phyloP scores from a whole-genome alignment of 2,888 invertebrate genomes.

The Lasioglossum pauxillum region DNA sequence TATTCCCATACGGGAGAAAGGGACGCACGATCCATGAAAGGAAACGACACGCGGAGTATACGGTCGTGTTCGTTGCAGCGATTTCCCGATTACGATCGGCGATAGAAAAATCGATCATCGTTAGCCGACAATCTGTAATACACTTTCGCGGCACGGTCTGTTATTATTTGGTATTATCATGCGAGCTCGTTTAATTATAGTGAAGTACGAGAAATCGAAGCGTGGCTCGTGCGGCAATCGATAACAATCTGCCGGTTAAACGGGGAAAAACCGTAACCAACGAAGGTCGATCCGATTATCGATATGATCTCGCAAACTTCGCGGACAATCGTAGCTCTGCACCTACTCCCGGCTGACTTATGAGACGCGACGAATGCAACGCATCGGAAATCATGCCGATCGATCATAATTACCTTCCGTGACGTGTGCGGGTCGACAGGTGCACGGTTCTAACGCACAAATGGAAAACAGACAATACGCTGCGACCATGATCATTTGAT shows the following conservation, averaged over 20 bases:
- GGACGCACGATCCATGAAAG: not conserved
- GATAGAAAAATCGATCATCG: not conserved
- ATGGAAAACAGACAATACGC: not conserved
- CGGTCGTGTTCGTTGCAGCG: not conserved
- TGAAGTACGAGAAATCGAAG: conserved; percentile 13
- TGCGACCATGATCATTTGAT: not conserved
- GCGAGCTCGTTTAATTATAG: conserved; percentile 23
- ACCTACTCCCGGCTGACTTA: not conserved
- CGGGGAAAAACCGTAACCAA: not conserved
- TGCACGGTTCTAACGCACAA: not conserved
- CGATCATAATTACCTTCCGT: conserved; percentile 9
- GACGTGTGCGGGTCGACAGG: conserved; percentile 1
- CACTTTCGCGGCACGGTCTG: not conserved
- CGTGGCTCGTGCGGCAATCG: conserved; percentile 21
- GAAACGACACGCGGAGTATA: not conserved
- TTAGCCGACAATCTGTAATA: not conserved
- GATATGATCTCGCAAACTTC: conserved; percentile 32
- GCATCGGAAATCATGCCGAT: conserved; percentile 12
- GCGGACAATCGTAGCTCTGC: conserved; percentile 5
- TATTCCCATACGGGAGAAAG: conserved; percentile 18
- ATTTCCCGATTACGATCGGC: conserved; percentile 8
- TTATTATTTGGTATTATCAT: conserved; percentile 20
- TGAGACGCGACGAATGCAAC: not conserved
- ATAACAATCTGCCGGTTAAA: conserved; percentile 15
- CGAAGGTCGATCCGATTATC: conserved; percentile 32